These are phyloP conservation scores for Parelbella ahira DNA, from an alignment of 2,888 invertebrate genomes.

Conservation along the genomic window DNA sequence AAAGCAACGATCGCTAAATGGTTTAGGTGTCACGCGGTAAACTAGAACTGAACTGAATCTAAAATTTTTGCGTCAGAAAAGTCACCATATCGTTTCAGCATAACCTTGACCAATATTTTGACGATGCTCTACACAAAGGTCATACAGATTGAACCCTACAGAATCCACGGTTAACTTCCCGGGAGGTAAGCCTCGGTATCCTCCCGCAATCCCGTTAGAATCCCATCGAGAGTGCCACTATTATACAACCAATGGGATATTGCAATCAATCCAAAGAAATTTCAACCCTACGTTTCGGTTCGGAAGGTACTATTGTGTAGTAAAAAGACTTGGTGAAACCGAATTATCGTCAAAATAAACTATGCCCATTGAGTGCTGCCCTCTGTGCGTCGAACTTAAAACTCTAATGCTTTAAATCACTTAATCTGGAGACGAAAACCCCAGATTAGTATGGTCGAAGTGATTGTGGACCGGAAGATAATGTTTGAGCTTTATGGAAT, in stretches of 20 bases:
- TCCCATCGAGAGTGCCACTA: constrained; percentile 3
- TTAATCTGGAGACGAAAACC: constrained; percentile 4
- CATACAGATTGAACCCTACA: not conserved
- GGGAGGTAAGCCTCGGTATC: not conserved
- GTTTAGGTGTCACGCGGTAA: too few species aligned
- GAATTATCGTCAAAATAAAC: constrained; percentile 8
- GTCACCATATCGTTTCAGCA: too few species aligned
- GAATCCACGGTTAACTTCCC: constrained; percentile 1
- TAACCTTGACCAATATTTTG: too few species aligned
- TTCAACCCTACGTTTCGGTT: not conserved
- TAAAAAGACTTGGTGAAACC: constrained; percentile 3
- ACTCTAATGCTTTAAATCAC: constrained; percentile 13
- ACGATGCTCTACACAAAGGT: not conserved
- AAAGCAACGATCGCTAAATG: too few species aligned
- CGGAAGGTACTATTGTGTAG: not conserved
- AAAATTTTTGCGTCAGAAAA: too few species aligned
- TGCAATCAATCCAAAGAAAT: not conserved
- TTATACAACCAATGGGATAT: not conserved
- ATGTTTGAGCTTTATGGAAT: too few species aligned
- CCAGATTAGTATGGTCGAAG: constrained; percentile 1
- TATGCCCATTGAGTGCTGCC: constrained; percentile 8
- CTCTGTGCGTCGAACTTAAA: constrained; percentile 14
- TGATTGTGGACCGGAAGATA: too few species aligned
- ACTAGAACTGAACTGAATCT: too few species aligned
- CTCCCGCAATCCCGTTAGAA: constrained; percentile 12